Base-by-base conservation (phyloP, 2,888 invertebrate species). In the Polyploca ridens region DNA sequence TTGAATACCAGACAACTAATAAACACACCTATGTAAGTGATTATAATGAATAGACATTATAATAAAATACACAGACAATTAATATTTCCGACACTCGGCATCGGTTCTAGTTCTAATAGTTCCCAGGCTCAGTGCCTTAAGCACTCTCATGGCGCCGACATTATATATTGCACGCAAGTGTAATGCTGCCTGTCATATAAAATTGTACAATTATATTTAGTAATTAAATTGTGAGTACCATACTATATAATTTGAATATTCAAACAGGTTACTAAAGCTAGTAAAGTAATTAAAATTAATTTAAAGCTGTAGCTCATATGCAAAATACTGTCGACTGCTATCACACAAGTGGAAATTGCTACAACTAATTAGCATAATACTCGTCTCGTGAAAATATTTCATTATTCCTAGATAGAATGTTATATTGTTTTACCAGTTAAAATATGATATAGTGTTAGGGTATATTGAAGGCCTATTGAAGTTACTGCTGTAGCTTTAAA, bases 101-200 rank as follows among this genome's bases (percentile, higher is more conserved):
- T 27, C 27, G 27, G 27, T 27, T 27, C 27, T 27, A n/a, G 38
- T 16, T 38, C 19, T 16, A 16, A n/a, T 59, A 7, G 5, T 35
- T 7, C 7, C 35, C 5, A 7, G 35, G 35, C 35, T 35, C 7
- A 35, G 35, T 35, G 35, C 27, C 33, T 58, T 14, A 33, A 58
- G 33, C 58, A 13, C 59, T 35, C n/a, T 58, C 35, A 35, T 16
- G 16, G 59, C 11, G 19, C 13, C 58, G 11, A 27, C 27, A 33
- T 58, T 58, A 7, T 58, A 11, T n/a, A 46, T 14, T n/a, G 46
- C 46, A 46, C 46, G 46, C 46, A 46, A 46, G 46, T 46, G 14
- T 46, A n/a, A n/a, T 46, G n/a, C 46, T 46, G 46, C 46, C 46
- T 46, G 46, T 46, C 46, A 46, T 46, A n/a, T 46, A n/a, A 46